phyloP scores from a whole-genome alignment of 53 echinoderm and acorn worm species.

The Luidia sarsii region DNA sequence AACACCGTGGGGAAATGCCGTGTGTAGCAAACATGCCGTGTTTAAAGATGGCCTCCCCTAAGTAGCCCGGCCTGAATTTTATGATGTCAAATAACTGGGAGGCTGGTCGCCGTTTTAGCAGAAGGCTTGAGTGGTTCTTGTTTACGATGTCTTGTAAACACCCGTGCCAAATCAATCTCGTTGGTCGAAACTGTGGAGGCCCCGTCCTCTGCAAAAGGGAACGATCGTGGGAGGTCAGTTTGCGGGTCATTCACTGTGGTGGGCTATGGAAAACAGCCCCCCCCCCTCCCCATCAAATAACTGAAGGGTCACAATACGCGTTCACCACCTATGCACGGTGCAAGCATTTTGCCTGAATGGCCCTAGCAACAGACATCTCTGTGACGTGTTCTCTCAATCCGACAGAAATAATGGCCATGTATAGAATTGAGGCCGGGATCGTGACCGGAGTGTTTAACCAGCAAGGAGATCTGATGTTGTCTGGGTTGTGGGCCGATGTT shows the following conservation, averaged over 20 bases:
- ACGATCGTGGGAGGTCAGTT: conserved; percentile 18
- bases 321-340: too few relatives aligned
- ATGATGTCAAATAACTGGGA: neutral
- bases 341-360: too few relatives aligned
- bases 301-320: too few relatives aligned
- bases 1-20: neutral
- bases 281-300: too few relatives aligned
- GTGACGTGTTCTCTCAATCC: too few relatives aligned
- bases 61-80: neutral
- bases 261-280: too few relatives aligned
- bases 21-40: neutral
- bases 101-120: neutral
- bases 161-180: conserved; percentile 22
- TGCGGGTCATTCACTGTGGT: too few relatives aligned
- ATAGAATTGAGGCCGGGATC: neutral
- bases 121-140: conserved; percentile 32
- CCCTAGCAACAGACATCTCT: too few relatives aligned
- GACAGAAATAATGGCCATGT: too few relatives aligned
- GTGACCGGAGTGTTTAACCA: neutral
- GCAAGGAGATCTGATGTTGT: conserved; percentile 26
- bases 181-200: neutral
- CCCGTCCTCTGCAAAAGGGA: neutral
- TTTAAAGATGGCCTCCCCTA: neutral
- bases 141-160: conserved; percentile 37
- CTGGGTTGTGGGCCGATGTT: neutral